These are phyloP conservation scores for Zonotrichia albicollis DNA, from an alignment of 2,797 vertebrate genomes.

Conservation along the genomic window DNA sequence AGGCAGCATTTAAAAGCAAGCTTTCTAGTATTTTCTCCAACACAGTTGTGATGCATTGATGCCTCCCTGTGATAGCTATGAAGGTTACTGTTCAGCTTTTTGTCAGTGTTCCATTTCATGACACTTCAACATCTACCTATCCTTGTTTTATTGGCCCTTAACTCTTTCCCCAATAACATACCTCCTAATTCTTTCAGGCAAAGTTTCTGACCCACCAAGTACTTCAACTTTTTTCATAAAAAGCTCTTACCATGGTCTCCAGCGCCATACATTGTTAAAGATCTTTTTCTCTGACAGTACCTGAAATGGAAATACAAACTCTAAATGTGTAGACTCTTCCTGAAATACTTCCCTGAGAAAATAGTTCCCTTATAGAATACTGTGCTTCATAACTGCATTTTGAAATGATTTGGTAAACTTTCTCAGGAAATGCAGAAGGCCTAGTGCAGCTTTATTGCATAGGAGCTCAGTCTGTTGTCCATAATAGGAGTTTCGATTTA, in stretches of 20 bases:
- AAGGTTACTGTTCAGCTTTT: not conserved
- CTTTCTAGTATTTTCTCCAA: not conserved
- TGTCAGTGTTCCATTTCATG: not conserved
- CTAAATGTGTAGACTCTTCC: not conserved
- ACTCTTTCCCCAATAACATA: not conserved
- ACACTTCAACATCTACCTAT: not conserved
- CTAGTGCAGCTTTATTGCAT: slow-evolving; percentile 45
- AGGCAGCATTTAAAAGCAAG: not conserved
- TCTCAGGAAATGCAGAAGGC: slow-evolving; percentile 53
- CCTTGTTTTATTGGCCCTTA: not conserved
- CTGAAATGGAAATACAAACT: not conserved
- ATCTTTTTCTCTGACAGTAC: not conserved
- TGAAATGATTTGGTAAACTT: slow-evolving; percentile 24
- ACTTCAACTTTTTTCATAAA: not conserved
- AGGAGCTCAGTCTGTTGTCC: slow-evolving; percentile 36
- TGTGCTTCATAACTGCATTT: slow-evolving; percentile 12
- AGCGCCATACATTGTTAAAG: not conserved
- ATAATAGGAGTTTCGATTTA: slow-evolving; percentile 56
- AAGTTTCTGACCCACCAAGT: not conserved
- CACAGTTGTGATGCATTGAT: not conserved
- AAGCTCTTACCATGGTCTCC: not conserved
- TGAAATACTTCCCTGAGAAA: slow-evolving; percentile 4
- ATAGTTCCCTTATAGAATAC: not conserved
- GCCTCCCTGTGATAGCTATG: not conserved
- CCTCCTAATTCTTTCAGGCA: not conserved